Conservation (phyloP, 2,113 vertebrate species). For the Natator depressus region DNA sequence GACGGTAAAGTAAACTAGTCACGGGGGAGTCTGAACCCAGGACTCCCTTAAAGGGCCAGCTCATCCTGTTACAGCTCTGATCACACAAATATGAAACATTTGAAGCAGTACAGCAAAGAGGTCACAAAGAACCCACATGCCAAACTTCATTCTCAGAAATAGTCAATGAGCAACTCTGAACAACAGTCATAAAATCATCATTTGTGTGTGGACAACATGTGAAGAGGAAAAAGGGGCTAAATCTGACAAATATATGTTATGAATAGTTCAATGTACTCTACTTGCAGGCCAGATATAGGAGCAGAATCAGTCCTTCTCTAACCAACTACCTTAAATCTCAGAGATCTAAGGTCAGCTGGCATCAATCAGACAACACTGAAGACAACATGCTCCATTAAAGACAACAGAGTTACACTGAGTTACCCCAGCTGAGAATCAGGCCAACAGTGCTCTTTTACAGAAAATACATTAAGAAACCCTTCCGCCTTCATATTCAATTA, state of each 20-base stretch:
- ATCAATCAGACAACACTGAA: not conserved
- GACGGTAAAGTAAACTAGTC: not conserved
- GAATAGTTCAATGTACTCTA: not conserved
- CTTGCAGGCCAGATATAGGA: not conserved
- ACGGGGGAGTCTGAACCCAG: not conserved
- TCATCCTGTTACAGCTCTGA: not conserved
- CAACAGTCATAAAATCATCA: not conserved
- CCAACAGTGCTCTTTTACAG: not conserved
- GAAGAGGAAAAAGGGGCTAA: not conserved
- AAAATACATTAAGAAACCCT: fast-evolving
- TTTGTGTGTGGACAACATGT: not conserved
- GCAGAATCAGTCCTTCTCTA: not conserved
- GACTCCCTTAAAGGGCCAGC: not conserved
- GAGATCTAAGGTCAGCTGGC: not conserved
- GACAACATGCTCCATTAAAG: not conserved
- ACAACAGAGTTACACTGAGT: not conserved
- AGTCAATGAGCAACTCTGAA: not conserved
- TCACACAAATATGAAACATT: not conserved
- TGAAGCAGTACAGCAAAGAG: not conserved
- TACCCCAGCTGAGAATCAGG: not conserved
- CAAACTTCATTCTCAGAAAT: not conserved
- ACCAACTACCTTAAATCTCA: not conserved
- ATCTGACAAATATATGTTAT: not conserved
- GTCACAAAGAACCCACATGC: not conserved
- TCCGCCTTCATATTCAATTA: not conserved